Evolutionary conservation across 1,140 invertebrate species (phyloP).

Genomic region (Harpegnathos saltator): DNA sequence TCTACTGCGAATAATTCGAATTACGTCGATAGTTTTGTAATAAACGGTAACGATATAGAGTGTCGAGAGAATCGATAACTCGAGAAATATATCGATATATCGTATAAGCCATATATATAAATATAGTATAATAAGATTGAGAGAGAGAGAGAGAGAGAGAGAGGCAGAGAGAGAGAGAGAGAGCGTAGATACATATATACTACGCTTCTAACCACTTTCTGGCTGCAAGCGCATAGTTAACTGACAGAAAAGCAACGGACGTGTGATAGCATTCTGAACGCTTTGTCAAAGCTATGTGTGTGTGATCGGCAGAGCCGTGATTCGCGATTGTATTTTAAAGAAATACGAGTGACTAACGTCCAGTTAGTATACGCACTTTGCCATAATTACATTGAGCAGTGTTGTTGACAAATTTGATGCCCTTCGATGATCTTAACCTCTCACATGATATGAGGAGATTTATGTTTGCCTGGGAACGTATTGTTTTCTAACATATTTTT

Average conservation of each 20-base stretch:
- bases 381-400: not conserved
- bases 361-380: not conserved
- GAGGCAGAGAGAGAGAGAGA: too few species aligned
- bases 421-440: not conserved
- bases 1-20: too few species aligned
- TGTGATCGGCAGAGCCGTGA: not conserved
- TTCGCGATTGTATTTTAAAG: not conserved
- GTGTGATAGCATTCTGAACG: not conserved
- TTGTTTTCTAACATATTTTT: not conserved
- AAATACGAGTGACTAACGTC: constrained; percentile 1
- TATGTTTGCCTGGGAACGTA: not conserved
- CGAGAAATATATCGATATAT: too few species aligned
- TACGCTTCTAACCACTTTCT: too few species aligned
- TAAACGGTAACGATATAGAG: too few species aligned
- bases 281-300: constrained; percentile 16
- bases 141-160: too few species aligned
- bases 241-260: not conserved
- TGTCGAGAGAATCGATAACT: too few species aligned
- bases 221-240: not conserved
- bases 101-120: too few species aligned
- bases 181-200: too few species aligned
- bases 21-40: too few species aligned
- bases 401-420: not conserved
- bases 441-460: not conserved
- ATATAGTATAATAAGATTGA: too few species aligned